Percentiles rank a stretch among this genome's conserved stretches.
phyloP scores from a whole-genome alignment of 2,888 invertebrate genomes.

The Scaptodrosophila latifasciaeformis region DNA sequence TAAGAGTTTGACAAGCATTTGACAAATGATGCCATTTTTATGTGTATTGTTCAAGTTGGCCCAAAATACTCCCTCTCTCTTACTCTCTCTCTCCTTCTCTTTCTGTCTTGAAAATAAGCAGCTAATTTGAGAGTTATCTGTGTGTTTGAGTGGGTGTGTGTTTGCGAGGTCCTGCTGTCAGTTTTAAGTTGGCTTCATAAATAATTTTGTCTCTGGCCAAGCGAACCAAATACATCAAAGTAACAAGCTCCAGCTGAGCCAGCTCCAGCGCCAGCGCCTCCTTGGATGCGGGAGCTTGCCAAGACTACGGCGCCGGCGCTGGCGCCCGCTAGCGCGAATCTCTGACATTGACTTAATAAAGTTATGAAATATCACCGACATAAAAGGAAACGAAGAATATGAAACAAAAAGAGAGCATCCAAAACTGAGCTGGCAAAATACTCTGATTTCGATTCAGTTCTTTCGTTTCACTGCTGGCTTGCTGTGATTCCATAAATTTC shows the following conservation, averaged over 20 bases:
- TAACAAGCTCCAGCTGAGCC: slow-evolving; percentile 71
- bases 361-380: slow-evolving; percentile 70
- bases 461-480: slow-evolving; percentile 29
- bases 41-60: too few relatives aligned
- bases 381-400: slow-evolving; percentile 28
- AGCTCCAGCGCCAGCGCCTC: slow-evolving; percentile 3
- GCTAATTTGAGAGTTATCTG: too few relatives aligned
- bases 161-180: too few relatives aligned
- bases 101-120: too few relatives aligned
- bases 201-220: slow-evolving; percentile 60
- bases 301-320: slow-evolving; percentile 16
- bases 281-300: slow-evolving; percentile 8
- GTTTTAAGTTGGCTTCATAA: too few relatives aligned
- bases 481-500: slow-evolving; percentile 57
- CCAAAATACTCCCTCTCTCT: too few relatives aligned
- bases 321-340: slow-evolving; percentile 56
- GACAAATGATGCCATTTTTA: slow-evolving; percentile 64
- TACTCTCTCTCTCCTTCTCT: too few relatives aligned
- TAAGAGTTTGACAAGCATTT: slow-evolving; percentile 64
- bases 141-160: too few relatives aligned
- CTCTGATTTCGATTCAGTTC: slow-evolving; percentile 37
- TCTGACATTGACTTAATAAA: slow-evolving; percentile 71
- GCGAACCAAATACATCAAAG: slow-evolving; percentile 69
- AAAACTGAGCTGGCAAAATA: neutral
- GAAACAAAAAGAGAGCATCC: slow-evolving; percentile 14